Percentiles rank a stretch among this genome's conserved stretches.
Conservation (phyloP, 2,888 invertebrate genomes). For the Coelopa pilipes region DNA sequence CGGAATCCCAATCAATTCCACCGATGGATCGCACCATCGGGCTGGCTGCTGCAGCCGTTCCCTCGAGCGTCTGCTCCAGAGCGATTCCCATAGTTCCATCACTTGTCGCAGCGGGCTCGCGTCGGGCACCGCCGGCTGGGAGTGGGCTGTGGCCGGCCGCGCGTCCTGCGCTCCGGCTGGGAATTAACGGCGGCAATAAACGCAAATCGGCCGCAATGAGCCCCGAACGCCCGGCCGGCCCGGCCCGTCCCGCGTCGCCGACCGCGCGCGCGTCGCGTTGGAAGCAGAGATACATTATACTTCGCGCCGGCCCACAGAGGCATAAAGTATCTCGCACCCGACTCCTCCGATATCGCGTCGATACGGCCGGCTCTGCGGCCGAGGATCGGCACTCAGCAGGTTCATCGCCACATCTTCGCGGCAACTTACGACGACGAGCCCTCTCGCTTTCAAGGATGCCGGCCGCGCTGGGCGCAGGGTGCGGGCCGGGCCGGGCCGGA, state of each 20-base stretch:
- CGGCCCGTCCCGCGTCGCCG: slow-evolving; percentile 48
- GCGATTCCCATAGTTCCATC: too few species aligned
- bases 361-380: slow-evolving; percentile 29
- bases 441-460: slow-evolving; percentile 38
- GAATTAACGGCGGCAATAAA: slow-evolving; percentile 39
- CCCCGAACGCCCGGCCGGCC: slow-evolving; percentile 29
- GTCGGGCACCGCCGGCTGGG: background rate
- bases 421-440: slow-evolving; percentile 59
- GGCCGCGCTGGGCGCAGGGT: slow-evolving; percentile 4
- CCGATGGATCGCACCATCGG: too few species aligned
- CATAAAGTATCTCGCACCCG: slow-evolving; percentile 61
- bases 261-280: slow-evolving; percentile 51
- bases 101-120: background rate
- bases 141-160: background rate
- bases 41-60: too few species aligned
- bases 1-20: too few species aligned
- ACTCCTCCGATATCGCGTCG: slow-evolving; percentile 58
- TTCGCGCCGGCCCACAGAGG: slow-evolving; percentile 60
- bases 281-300: slow-evolving; percentile 56
- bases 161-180: background rate
- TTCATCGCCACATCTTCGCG: slow-evolving; percentile 60
- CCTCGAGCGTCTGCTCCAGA: too few species aligned
- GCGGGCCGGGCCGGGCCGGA: slow-evolving; percentile 28
- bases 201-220: slow-evolving; percentile 50
- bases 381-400: slow-evolving; percentile 55